Conservation (phyloP, 2,888 invertebrate species). For the Torymus aiolomorphi region DNA sequence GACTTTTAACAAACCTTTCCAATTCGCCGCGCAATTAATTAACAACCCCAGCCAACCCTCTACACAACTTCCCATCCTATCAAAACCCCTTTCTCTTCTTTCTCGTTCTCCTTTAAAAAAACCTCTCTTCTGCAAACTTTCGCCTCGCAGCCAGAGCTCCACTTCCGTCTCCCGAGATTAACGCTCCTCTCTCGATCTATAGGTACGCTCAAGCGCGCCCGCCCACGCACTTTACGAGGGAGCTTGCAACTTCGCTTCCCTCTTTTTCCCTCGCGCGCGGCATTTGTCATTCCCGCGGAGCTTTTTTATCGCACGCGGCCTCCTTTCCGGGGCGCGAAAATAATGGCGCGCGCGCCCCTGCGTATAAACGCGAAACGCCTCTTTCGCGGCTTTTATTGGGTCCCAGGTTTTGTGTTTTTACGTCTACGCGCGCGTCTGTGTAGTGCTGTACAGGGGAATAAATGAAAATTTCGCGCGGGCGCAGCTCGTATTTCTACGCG, state of each 20-base stretch:
- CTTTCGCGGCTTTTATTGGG: constrained; percentile 7
- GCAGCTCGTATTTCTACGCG: neutral
- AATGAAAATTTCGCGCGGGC: constrained; percentile 38
- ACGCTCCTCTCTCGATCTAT: constrained; percentile 1
- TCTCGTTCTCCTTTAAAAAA: no score
- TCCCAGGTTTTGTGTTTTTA: constrained; percentile 5
- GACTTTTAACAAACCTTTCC: neutral
- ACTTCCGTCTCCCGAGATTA: constrained; percentile 3
- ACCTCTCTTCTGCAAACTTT: constrained; percentile 7
- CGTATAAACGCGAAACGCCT: constrained; percentile 11
- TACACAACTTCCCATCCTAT: neutral
- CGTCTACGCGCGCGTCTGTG: no score
- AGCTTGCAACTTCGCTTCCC: constrained; percentile 7
- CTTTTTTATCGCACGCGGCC: neutral
- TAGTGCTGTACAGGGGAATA: neutral
- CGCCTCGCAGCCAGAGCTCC: neutral
- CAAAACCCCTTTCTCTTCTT: no score
- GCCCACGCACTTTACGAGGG: constrained; percentile 27
- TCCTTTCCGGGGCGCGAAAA: constrained; percentile 21
- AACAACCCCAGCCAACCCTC: neutral
- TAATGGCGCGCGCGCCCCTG: constrained; percentile 22
- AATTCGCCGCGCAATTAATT: constrained; percentile 20
- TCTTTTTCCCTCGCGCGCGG: no score
- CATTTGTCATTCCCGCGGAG: constrained; percentile 32
- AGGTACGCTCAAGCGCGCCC: no score